These are phyloP conservation scores for Drosophila greeni DNA, from an alignment of 2,888 invertebrate genomes.

Conservation along the genomic window DNA sequence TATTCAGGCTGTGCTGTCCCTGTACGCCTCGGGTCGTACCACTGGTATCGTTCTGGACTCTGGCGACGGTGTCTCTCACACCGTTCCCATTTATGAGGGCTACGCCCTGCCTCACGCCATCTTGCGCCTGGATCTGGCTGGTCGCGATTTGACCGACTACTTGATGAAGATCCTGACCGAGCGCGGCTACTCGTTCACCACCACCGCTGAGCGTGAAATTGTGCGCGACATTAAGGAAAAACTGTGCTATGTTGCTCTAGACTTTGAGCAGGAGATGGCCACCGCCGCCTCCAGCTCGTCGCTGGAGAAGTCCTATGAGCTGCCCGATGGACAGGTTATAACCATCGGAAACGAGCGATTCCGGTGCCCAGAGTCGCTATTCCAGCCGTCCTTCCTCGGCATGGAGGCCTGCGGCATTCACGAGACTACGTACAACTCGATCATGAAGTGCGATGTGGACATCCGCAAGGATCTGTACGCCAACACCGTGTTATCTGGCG, in stretches of 20 bases:
- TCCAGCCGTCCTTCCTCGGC: slow-evolving; percentile 95
- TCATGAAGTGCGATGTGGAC: slow-evolving; percentile 98
- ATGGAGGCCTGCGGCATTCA: slow-evolving; percentile 93
- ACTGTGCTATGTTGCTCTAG: slow-evolving; percentile 92
- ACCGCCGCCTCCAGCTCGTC: slow-evolving; percentile 94
- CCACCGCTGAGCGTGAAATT: slow-evolving; percentile 95
- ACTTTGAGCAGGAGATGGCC: slow-evolving; percentile 96
- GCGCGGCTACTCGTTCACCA: slow-evolving; percentile 94
- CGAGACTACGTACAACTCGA: slow-evolving; percentile 95
- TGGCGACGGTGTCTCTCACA: slow-evolving; percentile 97
- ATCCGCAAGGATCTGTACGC: slow-evolving; percentile 97
- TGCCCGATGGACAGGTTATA: slow-evolving; percentile 92
- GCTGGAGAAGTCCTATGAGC: slow-evolving; percentile 95
- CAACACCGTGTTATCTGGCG: slow-evolving; percentile 95
- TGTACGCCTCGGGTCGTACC: slow-evolving; percentile 97
- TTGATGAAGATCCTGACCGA: slow-evolving; percentile 96
- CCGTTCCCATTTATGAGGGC: slow-evolving; percentile 96
- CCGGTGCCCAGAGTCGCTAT: slow-evolving; percentile 95
- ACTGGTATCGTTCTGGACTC: slow-evolving; percentile 97
- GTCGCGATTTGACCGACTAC: slow-evolving; percentile 95
- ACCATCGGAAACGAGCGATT: slow-evolving; percentile 95
- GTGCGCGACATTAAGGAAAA: slow-evolving; percentile 97
- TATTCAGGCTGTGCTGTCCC: slow-evolving; percentile 94
- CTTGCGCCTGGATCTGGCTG: slow-evolving; percentile 94
- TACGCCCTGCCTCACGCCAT: slow-evolving; percentile 96